Conservation (phyloP, 2,888 invertebrate species). For the Chalcosyrphus nemorum region DNA sequence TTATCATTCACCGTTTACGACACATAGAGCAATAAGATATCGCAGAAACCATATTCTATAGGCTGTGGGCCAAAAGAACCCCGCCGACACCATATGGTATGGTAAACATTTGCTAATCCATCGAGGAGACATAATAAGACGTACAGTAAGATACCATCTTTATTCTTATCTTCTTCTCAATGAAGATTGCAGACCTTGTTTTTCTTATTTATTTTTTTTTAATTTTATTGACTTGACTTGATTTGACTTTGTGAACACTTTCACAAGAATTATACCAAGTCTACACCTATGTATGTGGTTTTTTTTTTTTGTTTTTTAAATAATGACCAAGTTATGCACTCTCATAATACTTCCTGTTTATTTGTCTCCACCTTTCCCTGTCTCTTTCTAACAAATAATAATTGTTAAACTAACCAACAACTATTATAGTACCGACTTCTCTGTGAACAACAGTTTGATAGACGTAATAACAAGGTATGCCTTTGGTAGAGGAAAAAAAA, state of each 20-base stretch:
- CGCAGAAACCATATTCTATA: too few species aligned
- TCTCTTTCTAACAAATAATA: conserved; percentile 28
- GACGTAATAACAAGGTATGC: conserved; percentile 63
- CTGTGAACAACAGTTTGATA: conserved; percentile 59
- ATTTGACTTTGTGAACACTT: conserved; percentile 19
- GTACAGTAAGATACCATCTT: neutral
- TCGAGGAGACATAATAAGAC: neutral
- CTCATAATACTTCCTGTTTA: conserved; percentile 68
- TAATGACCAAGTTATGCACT: conserved; percentile 56
- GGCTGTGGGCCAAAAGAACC: neutral
- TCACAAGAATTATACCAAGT: conserved; percentile 5
- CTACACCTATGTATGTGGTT: neutral
- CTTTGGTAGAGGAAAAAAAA: conserved; percentile 63
- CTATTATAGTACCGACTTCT: conserved; percentile 29
- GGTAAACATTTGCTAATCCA: conserved; percentile 40
- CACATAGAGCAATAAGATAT: conserved; percentile 19
- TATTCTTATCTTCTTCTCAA: neutral
- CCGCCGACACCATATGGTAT: conserved; percentile 17
- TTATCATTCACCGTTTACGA: conserved; percentile 37
- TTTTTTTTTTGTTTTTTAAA: conserved; percentile 21
- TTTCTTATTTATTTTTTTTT: too few species aligned
- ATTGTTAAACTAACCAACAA: conserved; percentile 29
- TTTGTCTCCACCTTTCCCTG: conserved; percentile 23
- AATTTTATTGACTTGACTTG: conserved; percentile 7
- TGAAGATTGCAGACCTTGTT: too few species aligned